phyloP scores from a whole-genome alignment of 1,140 invertebrate genomes.

The Meloidogyne exigua region DNA sequence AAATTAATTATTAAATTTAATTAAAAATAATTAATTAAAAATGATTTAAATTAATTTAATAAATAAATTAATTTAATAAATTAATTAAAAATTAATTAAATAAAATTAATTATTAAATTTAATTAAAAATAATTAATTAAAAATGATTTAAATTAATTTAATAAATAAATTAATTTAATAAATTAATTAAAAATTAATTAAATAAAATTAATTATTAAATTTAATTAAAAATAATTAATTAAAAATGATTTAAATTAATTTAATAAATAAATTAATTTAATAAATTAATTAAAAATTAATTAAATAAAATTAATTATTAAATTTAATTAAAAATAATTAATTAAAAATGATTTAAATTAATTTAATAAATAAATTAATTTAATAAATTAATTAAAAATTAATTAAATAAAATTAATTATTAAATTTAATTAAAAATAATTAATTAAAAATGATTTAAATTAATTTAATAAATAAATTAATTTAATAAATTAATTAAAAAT shows the following conservation, averaged over 20 bases:
- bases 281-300: too few relatives aligned
- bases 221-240: conserved; percentile 31
- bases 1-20: conserved; percentile 29
- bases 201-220: conserved; percentile 22
- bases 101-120: conserved; percentile 16
- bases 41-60: too few relatives aligned
- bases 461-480: too few relatives aligned
- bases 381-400: conserved; percentile 27
- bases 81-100: too few relatives aligned
- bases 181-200: conserved; percentile 24
- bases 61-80: too few relatives aligned
- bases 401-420: conserved; percentile 8
- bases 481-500: too few relatives aligned
- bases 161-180: background rate
- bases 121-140: conserved; percentile 29
- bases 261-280: too few relatives aligned
- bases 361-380: background rate
- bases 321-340: conserved; percentile 30
- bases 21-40: conserved; percentile 29
- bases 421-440: conserved; percentile 31
- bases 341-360: too few relatives aligned
- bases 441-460: too few relatives aligned
- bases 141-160: too few relatives aligned
- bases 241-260: too few relatives aligned
- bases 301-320: conserved; percentile 9